Evolutionary conservation across 2,888 invertebrate genomes (phyloP).

Genomic region (Hydraecia micacea): DNA sequence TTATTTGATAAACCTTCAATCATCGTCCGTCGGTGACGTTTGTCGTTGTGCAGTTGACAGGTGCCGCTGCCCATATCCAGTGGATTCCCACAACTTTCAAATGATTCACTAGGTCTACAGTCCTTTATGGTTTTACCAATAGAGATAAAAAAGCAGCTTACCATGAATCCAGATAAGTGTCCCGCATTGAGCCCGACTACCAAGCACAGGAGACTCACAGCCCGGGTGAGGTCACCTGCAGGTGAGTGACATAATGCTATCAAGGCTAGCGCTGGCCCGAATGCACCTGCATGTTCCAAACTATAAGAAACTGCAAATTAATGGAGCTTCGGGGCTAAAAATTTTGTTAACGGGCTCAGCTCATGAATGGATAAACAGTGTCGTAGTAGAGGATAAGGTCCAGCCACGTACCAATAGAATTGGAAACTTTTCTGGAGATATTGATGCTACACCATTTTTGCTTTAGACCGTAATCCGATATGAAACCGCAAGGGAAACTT

Average conservation of each 20-base stretch:
- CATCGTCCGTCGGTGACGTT: no score
- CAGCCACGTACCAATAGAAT: constrained; percentile 76
- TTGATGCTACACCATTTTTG: constrained; percentile 88
- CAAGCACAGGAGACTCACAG: constrained; percentile 91
- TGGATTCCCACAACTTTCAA: background rate
- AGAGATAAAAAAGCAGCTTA: constrained; percentile 64
- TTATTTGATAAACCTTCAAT: background rate
- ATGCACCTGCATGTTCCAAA: constrained; percentile 84
- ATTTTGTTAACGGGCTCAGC: background rate
- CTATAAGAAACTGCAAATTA: constrained; percentile 8
- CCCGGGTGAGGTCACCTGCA: constrained; percentile 86
- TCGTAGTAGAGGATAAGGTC: background rate
- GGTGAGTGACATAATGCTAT: constrained; percentile 90
- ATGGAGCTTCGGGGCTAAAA: background rate
- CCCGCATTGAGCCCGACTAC: constrained; percentile 94
- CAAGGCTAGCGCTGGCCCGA: constrained; percentile 92
- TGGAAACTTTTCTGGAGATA: constrained; percentile 83
- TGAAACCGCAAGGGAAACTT: constrained; percentile 80
- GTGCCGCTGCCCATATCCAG: no score
- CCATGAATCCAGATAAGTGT: constrained; percentile 93
- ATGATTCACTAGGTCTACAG: background rate
- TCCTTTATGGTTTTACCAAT: background rate
- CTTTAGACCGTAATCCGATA: constrained; percentile 90
- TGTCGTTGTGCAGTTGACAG: no score
- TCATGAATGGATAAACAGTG: background rate